phyloP scores from a whole-genome alignment of 1,140 invertebrate genomes.

The Mya arenaria region DNA sequence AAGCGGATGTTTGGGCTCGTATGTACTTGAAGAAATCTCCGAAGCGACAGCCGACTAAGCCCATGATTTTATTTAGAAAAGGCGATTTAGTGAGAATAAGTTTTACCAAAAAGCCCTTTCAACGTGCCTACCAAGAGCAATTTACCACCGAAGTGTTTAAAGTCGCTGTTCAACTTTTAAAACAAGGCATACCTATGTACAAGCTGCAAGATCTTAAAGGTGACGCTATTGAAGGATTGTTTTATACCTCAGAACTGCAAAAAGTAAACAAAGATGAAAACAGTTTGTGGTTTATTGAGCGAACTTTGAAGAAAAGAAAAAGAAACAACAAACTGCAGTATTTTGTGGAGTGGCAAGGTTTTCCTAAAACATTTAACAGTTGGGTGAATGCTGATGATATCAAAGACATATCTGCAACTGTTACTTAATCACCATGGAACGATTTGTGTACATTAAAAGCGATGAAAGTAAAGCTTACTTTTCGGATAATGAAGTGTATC shows the following conservation, averaged over 20 bases:
- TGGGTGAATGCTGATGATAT: slow-evolving; percentile 29
- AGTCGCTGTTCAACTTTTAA: slow-evolving; percentile 10
- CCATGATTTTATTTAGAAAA: slow-evolving; percentile 27
- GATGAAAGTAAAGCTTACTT: slow-evolving; percentile 29
- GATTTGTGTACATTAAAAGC: slow-evolving; percentile 36
- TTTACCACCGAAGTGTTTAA: slow-evolving; percentile 46
- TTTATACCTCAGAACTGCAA: slow-evolving; percentile 50
- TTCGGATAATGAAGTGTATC: slow-evolving; percentile 42
- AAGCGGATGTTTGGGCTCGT: slow-evolving; percentile 47
- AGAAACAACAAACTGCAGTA: slow-evolving; percentile 29
- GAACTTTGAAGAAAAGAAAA: slow-evolving; percentile 19
- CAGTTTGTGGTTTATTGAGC: slow-evolving; percentile 43
- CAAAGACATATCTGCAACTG: slow-evolving; percentile 2
- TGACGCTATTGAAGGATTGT: slow-evolving; percentile 37
- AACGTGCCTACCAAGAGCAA: slow-evolving; percentile 48
- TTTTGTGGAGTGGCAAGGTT: slow-evolving; percentile 32
- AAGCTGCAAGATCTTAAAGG: slow-evolving; percentile 8
- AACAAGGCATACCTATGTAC: slow-evolving; percentile 41
- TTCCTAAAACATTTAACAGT: slow-evolving; percentile 19
- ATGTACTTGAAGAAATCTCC: slow-evolving; percentile 47
- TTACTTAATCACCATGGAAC: background rate
- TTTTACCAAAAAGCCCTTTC: slow-evolving; percentile 30
- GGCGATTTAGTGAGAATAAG: slow-evolving; percentile 48
- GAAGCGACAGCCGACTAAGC: background rate
- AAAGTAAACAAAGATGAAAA: slow-evolving; percentile 47